Percentiles rank a stretch among this genome's conserved stretches.
Evolutionary conservation across 2,888 invertebrate species (phyloP).

Genomic region (Lasioglossum pauxillum): DNA sequence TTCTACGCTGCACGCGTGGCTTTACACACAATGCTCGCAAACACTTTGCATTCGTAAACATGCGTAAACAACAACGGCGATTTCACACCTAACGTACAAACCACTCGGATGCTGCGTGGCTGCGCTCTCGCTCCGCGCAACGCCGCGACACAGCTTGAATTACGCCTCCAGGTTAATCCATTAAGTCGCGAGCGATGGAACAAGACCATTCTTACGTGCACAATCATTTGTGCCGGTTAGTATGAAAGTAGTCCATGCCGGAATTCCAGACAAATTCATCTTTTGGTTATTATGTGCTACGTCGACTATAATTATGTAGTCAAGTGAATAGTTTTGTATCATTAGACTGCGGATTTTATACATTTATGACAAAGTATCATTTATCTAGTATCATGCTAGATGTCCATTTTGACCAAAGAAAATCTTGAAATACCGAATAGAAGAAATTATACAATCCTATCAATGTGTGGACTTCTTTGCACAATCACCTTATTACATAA

Average conservation of each 20-base stretch:
- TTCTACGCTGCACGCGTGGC: constrained; percentile 68
- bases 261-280: neutral
- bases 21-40: constrained; percentile 82
- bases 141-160: neutral
- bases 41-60: constrained; percentile 84
- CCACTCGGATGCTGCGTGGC: constrained; percentile 59
- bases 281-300: neutral
- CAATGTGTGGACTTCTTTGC: too few species aligned
- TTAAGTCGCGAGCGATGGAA: neutral
- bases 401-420: too few species aligned
- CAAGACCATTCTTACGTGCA: neutral
- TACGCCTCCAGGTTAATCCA: constrained; percentile 26
- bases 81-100: constrained; percentile 81
- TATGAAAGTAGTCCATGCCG: neutral
- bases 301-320: too few species aligned
- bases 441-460: too few species aligned
- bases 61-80: constrained; percentile 81
- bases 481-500: too few species aligned
- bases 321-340: too few species aligned
- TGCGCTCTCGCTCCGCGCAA: constrained; percentile 17
- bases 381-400: too few species aligned
- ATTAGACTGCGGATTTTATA: too few species aligned
- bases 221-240: neutral
- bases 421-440: too few species aligned
- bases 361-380: too few species aligned